These are phyloP conservation scores for Spinus pinus DNA, from an alignment of 2,797 vertebrate species.

Conservation along the genomic window DNA sequence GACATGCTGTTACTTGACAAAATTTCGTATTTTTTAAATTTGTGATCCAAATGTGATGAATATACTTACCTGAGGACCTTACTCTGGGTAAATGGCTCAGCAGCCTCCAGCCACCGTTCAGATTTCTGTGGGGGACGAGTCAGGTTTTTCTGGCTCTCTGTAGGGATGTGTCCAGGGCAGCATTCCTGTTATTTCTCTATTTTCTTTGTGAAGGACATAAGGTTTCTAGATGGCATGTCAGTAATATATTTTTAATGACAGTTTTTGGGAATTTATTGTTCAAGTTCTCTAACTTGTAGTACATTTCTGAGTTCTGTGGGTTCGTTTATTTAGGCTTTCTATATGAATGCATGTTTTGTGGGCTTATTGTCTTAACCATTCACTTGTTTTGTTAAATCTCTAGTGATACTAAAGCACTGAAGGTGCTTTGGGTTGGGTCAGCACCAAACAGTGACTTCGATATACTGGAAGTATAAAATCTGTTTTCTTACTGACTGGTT, in stretches of 20 bases:
- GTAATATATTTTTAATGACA: not conserved
- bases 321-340: not conserved
- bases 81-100: not conserved
- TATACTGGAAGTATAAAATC: constrained; percentile 5
- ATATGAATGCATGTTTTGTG: not conserved
- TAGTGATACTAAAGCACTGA: not conserved
- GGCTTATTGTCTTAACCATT: not conserved
- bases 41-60: not conserved
- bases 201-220: not conserved
- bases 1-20: not conserved
- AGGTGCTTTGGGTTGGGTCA: not conserved
- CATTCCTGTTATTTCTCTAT: not conserved
- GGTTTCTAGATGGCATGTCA: not conserved
- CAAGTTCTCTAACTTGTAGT: not conserved
- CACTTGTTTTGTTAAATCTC: not conserved
- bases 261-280: not conserved
- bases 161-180: not conserved
- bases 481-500: not conserved
- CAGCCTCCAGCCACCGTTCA: not conserved
- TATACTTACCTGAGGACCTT: not conserved
- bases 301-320: not conserved
- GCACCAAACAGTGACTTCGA: not conserved
- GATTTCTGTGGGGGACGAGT: not conserved
- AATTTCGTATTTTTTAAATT: not conserved
- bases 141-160: not conserved